Conservation (phyloP, 2,797 vertebrate genomes). For the Chaetodon trifasciatus region DNA sequence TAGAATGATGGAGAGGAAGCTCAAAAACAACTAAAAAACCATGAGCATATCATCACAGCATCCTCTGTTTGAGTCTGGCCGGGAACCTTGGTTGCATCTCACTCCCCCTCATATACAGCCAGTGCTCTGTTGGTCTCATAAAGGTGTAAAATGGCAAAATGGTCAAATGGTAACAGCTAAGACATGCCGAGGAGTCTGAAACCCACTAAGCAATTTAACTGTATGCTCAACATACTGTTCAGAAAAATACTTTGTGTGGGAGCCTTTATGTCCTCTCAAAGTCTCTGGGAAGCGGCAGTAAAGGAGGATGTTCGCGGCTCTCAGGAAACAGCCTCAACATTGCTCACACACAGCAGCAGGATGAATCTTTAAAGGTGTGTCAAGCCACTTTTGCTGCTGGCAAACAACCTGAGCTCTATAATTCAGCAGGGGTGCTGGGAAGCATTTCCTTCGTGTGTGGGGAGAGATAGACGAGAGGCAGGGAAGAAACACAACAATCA, state of each 20-base stretch:
- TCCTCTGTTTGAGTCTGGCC: neutral
- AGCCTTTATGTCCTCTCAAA: slow-evolving; percentile 13
- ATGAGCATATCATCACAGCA: neutral
- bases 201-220: neutral
- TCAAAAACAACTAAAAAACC: neutral
- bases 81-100: neutral
- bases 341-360: slow-evolving; percentile 33
- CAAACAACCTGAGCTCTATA: slow-evolving; percentile 61
- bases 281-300: slow-evolving; percentile 14
- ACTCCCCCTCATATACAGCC: neutral
- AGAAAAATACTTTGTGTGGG: neutral
- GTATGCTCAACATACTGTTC: neutral
- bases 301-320: slow-evolving; percentile 30
- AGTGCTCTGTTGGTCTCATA: neutral
- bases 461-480: neutral
- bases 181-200: neutral
- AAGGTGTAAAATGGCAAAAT: slow-evolving; percentile 7
- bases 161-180: neutral
- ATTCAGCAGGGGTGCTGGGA: slow-evolving; percentile 55
- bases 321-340: slow-evolving; percentile 33
- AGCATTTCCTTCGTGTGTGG: neutral
- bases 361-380: slow-evolving; percentile 66
- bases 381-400: slow-evolving; percentile 50
- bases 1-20: neutral
- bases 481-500: slow-evolving; percentile 10